phyloP scores from a whole-genome alignment of 2,888 invertebrate genomes.

The Cerastis leucographa region DNA sequence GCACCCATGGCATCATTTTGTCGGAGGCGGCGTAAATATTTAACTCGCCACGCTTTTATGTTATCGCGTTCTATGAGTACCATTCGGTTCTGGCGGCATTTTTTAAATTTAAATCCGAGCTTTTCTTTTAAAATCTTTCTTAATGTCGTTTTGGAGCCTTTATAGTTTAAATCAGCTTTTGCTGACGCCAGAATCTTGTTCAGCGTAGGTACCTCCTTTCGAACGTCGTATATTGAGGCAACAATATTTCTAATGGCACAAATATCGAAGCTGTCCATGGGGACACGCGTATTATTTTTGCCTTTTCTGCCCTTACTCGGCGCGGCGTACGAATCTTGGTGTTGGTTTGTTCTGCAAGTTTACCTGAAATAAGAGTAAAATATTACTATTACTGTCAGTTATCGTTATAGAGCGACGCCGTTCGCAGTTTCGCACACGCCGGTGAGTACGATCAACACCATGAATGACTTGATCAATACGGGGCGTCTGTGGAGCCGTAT shows the following conservation, averaged over 20 bases:
- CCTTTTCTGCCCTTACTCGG: constrained; percentile 28
- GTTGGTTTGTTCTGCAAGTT: constrained; percentile 32
- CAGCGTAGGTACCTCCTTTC: constrained; percentile 45
- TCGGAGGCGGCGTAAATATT: constrained; percentile 28
- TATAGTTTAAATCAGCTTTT: constrained; percentile 23
- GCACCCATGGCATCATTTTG: constrained; percentile 50
- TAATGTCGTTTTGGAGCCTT: constrained; percentile 18
- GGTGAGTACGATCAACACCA: constrained; percentile 26
- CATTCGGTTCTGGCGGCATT: constrained; percentile 33
- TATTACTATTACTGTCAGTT: constrained; percentile 37
- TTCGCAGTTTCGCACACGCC: constrained; percentile 14
- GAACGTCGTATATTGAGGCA: constrained; percentile 36
- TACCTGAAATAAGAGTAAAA: constrained; percentile 24
- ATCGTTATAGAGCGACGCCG: constrained; percentile 38
- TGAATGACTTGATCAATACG: constrained; percentile 20
- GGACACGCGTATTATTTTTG: constrained; percentile 25
- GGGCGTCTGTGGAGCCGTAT: constrained; percentile 23
- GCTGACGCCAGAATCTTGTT: constrained; percentile 21
- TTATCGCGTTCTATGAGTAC: constrained; percentile 3
- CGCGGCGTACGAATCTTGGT: constrained; percentile 27
- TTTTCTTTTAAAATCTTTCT: constrained; percentile 21
- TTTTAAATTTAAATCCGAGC: constrained; percentile 43
- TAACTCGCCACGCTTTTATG: constrained; percentile 39
- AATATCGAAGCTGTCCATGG: constrained; percentile 24
- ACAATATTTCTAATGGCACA: constrained; percentile 41